These are phyloP conservation scores for Emydoidea blandingii DNA, from an alignment of 2,797 vertebrate species.

Conservation along the genomic window DNA sequence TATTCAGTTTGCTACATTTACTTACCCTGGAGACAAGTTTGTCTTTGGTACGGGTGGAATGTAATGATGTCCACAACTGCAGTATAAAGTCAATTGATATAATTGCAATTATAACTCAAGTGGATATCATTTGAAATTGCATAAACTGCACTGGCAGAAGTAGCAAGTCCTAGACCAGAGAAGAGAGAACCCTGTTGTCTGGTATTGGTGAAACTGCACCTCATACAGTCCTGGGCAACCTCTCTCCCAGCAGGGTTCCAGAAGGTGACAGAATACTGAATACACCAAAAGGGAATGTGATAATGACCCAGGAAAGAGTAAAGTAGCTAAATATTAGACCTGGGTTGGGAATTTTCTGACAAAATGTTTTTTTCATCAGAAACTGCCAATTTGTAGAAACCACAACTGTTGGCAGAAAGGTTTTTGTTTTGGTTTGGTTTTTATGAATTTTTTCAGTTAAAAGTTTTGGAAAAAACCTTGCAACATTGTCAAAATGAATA, in stretches of 20 bases:
- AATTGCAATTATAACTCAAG: slow-evolving; percentile 7
- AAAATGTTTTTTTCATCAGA: background rate
- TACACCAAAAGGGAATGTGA: background rate
- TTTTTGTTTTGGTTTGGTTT: too few species aligned
- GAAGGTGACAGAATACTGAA: background rate
- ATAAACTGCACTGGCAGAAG: background rate
- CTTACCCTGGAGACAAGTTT: slow-evolving; percentile 3
- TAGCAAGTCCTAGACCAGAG: background rate
- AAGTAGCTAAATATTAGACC: background rate
- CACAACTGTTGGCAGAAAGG: too few species aligned
- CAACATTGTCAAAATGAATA: too few species aligned
- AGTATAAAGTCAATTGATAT: slow-evolving; percentile 7
- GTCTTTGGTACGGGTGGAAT: slow-evolving; percentile 1
- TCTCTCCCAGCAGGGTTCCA: background rate
- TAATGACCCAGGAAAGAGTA: background rate
- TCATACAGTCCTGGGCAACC: background rate
- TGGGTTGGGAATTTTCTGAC: too few species aligned
- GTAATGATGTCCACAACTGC: background rate
- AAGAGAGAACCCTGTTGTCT: background rate
- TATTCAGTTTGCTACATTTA: background rate
- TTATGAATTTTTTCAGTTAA: too few species aligned
- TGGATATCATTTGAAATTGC: background rate
- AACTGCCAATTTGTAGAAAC: background rate
- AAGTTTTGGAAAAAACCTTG: too few species aligned
- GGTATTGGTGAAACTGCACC: background rate